These are phyloP conservation scores for Drosophila pruinosa DNA, from an alignment of 1,140 invertebrate species.

Conservation along the genomic window DNA sequence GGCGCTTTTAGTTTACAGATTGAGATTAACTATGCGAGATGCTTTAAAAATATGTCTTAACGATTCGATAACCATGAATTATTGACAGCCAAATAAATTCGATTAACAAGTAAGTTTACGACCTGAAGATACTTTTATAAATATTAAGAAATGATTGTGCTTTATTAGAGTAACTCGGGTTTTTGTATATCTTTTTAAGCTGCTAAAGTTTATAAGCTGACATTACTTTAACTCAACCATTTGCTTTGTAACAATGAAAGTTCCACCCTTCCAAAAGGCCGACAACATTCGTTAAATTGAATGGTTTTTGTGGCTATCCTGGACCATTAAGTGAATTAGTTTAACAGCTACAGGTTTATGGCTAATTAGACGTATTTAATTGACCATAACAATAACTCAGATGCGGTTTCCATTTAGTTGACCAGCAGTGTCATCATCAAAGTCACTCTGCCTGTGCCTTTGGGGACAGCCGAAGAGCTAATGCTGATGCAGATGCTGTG, in stretches of 20 bases:
- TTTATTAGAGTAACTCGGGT: too few relatives aligned
- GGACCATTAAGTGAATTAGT: constrained; percentile 24
- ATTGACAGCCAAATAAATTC: background rate
- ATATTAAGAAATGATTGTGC: background rate
- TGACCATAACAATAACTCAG: constrained; percentile 6
- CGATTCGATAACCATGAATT: background rate
- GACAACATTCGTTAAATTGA: constrained; percentile 3
- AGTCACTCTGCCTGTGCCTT: background rate
- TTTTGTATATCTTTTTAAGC: background rate
- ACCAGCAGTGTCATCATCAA: constrained; percentile 17
- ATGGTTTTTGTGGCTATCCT: constrained; percentile 14
- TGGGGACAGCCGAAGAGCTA: background rate
- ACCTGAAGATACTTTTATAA: too few relatives aligned
- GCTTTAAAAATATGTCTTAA: background rate
- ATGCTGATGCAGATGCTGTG: constrained; percentile 9
- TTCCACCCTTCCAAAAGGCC: background rate
- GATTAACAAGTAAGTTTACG: background rate
- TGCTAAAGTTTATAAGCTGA: background rate
- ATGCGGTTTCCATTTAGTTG: constrained; percentile 37
- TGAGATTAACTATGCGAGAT: background rate
- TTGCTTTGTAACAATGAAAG: too few relatives aligned
- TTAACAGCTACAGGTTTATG: constrained; percentile 2
- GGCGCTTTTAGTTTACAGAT: background rate
- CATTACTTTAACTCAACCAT: background rate
- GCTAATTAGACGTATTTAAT: constrained; percentile 17